Evolutionary conservation across 1,140 invertebrate species (phyloP).

Genomic region (Calephelis nemesis): DNA sequence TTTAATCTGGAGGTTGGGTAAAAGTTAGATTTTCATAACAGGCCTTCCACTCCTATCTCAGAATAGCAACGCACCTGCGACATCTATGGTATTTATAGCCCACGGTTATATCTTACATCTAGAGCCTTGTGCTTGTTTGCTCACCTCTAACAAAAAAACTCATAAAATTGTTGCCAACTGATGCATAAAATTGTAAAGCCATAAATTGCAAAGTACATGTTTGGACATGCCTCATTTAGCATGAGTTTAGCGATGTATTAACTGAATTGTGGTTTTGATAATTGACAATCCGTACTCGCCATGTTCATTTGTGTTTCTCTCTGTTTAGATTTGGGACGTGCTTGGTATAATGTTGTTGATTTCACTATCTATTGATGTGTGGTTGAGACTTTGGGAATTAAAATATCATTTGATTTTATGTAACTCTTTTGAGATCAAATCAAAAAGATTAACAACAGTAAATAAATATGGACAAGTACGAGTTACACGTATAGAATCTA

Average conservation of each 20-base stretch:
- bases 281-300: slow-evolving; percentile 12
- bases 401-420: no score
- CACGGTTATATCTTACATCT: no score
- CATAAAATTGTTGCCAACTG: background rate
- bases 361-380: background rate
- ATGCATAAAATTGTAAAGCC: background rate
- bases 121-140: no score
- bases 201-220: slow-evolving; percentile 10
- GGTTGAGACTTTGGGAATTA: background rate
- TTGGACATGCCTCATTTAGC: slow-evolving; percentile 8
- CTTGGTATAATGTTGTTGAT: background rate
- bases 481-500: no score
- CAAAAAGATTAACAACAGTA: no score
- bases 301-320: slow-evolving; percentile 8
- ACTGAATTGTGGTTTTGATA: slow-evolving; percentile 21
- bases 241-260: slow-evolving; percentile 15
- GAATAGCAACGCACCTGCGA: no score
- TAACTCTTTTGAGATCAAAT: no score
- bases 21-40: no score
- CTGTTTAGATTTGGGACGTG: slow-evolving; percentile 8
- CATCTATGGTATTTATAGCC: no score
- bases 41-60: no score
- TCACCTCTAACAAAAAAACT: background rate
- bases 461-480: no score
- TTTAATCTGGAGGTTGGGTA: no score